Evolutionary conservation across 2,113 vertebrate genomes (phyloP).

Genomic region (Saguinus midas): DNA sequence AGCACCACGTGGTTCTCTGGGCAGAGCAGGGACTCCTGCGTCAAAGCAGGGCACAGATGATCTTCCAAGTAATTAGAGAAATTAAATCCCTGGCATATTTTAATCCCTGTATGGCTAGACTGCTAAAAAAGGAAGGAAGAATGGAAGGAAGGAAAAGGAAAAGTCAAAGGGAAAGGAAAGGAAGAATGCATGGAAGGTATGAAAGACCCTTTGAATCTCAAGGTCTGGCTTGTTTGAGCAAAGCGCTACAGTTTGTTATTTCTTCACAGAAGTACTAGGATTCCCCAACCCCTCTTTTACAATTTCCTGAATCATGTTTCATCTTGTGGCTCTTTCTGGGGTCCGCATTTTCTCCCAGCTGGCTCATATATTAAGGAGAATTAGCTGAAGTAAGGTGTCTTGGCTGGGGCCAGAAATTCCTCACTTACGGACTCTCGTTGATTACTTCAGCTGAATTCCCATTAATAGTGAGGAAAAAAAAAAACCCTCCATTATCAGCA

Average conservation of each 20-base stretch:
- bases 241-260: background rate
- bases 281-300: background rate
- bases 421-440: background rate
- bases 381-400: conserved; percentile 29
- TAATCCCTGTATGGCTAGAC: background rate
- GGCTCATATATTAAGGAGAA: background rate
- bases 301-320: conserved; percentile 28
- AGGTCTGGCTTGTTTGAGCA: background rate
- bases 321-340: background rate
- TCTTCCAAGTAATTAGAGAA: conserved; percentile 56
- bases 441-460: conserved; percentile 26
- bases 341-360: background rate
- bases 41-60: conserved; percentile 52
- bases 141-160: background rate
- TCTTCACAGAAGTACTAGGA: conserved; percentile 19
- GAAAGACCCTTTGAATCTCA: background rate
- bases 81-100: conserved; percentile 35
- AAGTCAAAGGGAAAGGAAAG: fast-evolving
- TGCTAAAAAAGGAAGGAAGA: background rate
- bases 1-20: background rate
- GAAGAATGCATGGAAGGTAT: no score
- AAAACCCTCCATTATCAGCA: background rate
- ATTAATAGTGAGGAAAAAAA: background rate
- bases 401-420: background rate
- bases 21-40: background rate